Evolutionary conservation across 2,113 vertebrate species (phyloP), one percentile per base, ranked within the genome.

Genomic region (Apteryx owenii): DNA sequence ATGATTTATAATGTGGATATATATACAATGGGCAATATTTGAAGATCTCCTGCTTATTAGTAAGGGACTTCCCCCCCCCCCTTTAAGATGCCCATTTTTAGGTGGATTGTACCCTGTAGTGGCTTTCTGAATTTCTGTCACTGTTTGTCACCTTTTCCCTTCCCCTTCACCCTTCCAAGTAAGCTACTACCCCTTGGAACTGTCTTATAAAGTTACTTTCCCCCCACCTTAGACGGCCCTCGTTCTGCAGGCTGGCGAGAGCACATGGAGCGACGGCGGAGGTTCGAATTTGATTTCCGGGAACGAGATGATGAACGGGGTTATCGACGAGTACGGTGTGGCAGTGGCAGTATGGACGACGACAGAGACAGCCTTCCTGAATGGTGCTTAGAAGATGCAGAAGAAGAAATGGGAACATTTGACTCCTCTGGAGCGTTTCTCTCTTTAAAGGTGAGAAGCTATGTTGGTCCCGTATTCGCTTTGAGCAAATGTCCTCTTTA

Each of bases 351-450:
- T 97, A 97, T 99, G 91, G 99, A 99, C 1, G 99, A 99, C 1
- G 99, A 99, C 96, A 98, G 99, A 95, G 99, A 99, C 95, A 99
- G 98, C 88, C 98, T 99, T 87, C 99, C 99, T 1, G 99, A 99
- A 95, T 99, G 99, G 99, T 99, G 99, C 90, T 98, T 99, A 80
- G 99, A 99, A 93, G 99, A 99, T 19, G 99, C 99, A 0, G 99
- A 99, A 17, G 99, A 99, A 92, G 99, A 99, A 95, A 99, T 99
- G 44, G 99, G 99, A 93, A 99, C 99, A 0, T 99, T 99, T 81
- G 99, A 99, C 95, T 99, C 99, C 3, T 99, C 99, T 6, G 99
- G 99, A 89, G 99, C 99, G 0, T 99, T 99, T 96, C 99, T 99
- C 14, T 99, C 99, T 79, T 98, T 99, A 72, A 99, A 99, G 98